A percentile compares a stretch with the other conserved stretches of the same genome.
Conservation (phyloP, 2,113 vertebrate genomes). For the Anolis sagrei region DNA sequence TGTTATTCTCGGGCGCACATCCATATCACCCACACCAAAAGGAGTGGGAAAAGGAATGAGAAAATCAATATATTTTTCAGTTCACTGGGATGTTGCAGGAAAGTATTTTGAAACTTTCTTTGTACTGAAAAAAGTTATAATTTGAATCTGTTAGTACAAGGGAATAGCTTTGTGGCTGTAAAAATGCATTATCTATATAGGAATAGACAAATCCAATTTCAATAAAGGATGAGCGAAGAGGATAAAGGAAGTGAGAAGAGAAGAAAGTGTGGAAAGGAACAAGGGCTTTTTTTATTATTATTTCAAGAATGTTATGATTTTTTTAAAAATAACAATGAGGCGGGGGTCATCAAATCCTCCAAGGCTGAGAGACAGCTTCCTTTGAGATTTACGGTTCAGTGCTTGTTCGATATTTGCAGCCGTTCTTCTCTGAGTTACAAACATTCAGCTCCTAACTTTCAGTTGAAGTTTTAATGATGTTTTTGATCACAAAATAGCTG, state of each 20-base stretch:
- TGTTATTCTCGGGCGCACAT: background rate
- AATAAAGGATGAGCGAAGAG: background rate
- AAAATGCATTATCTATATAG: slow-evolving; percentile 1
- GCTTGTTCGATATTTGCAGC: slow-evolving; percentile 4
- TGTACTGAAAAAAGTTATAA: background rate
- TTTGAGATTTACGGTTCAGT: slow-evolving; percentile 4
- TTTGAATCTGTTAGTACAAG: slow-evolving; percentile 1
- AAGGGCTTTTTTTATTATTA: background rate
- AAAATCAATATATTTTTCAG: background rate
- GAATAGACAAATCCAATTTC: slow-evolving; percentile 20
- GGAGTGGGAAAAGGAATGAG: background rate
- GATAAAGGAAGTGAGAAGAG: background rate
- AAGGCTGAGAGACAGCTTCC: background rate
- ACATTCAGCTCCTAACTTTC: slow-evolving; percentile 5
- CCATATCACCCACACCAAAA: too few species aligned
- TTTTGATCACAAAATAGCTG: slow-evolving; percentile 32
- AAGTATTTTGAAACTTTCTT: slow-evolving; percentile 12
- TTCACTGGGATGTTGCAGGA: background rate
- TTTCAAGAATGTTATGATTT: slow-evolving; percentile 11
- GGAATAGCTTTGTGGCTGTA: background rate
- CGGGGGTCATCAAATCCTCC: background rate
- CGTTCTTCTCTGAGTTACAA: slow-evolving; percentile 11
- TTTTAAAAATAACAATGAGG: background rate
- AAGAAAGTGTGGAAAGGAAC: background rate
- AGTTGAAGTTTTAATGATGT: slow-evolving; percentile 35